Base-by-base conservation (phyloP, 2,888 invertebrate species). In the Drosophila affinis region DNA sequence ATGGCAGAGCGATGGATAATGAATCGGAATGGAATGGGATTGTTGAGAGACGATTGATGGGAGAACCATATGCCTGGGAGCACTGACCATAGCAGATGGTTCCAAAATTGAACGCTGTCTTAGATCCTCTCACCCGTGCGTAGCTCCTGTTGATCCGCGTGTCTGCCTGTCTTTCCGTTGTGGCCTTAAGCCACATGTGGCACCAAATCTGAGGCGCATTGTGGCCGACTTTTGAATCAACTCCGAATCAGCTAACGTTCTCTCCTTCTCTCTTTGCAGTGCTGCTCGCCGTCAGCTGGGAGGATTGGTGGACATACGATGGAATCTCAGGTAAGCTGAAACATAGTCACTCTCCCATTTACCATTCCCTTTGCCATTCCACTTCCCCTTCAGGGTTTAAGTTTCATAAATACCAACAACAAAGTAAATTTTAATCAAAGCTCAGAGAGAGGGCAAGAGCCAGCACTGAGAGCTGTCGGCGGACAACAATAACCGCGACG, bases 271-370 rank as follows among this genome's bases (percentile, higher is more conserved):
- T 76, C 59, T n/a, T 88, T 87, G 62, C 80, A 91, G 91, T 90
- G 14, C 74, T 90, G 62, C 82, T 90, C 72, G 91, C 91, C 82
- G 90, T 91, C 90, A 97, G 96, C 93, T 97, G 97, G 97, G 97
- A 97, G 93, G 97, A 97, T 93, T 97, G 97, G 97, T 97, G 97
- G 97, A 97, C 97, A 87, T 97, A 97, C 93, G 97, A 97, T 93
- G 97, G 97, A 79, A 97, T 97, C 93, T 97, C 97, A 93, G 97
- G 97, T 97, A 93, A 95, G 95, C 54, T 24, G 44, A 45, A 45
- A n/a, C 39, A 21, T 21, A 21, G 21, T 21, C 21, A 21, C 12
- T 17, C 44, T 4, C 49, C 18, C 14, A 3, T 6, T n/a, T n/a
- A n/a, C n/a, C n/a, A n/a, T n/a, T n/a, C 51, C 14, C 21, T 21